Base-by-base conservation (phyloP, 2,113 vertebrate genomes). In the Sitta europaea region DNA sequence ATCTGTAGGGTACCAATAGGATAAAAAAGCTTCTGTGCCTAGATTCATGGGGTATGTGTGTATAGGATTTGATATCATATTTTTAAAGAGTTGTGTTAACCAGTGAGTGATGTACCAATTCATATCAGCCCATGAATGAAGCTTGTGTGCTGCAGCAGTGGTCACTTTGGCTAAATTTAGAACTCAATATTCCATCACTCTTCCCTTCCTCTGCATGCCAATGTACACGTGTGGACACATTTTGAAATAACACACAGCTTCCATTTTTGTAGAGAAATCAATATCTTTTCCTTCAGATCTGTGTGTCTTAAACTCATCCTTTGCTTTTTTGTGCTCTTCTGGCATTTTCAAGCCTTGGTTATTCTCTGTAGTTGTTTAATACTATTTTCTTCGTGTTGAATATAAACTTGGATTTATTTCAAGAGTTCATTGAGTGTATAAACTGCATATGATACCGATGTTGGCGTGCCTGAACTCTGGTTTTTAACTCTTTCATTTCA, bases 1-100 rank as follows among this genome's bases (percentile, higher is more conserved):
- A 36, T 35, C 29, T 0, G 0, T 63, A 47, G 18, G n/a, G 4
- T 80, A n/a, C 36, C n/a, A n/a, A 10, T 25, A 48, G n/a, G 59
- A 73, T 68, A 16, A 62, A 77, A 74, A 40, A 62, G 10, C 25
- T 78, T 78, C 79, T 63, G 24, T 82, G 27, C 31, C 54, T 50
- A 51, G 33, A 31, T 28, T 63, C 15, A 35, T 10, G 29, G 67
- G 25, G 24, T 43, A 5, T 33, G 11, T 47, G 70, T 54, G 29
- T 38, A 11, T 16, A 63, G 58, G 36, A 59, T n/a, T 29, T 88
- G 24, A 29, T 38, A 29, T 50, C 1, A 2, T 82, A 24, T 67
- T 74, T 89, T 75, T 58, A 33, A 90, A 50, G 6, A 92, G 45
- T 36, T 90, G 4, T 74, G 16, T 84, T 92, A 62, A 51, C 33